These are phyloP conservation scores for Bombus polaris DNA, from an alignment of 1,140 invertebrate genomes.

Conservation along the genomic window DNA sequence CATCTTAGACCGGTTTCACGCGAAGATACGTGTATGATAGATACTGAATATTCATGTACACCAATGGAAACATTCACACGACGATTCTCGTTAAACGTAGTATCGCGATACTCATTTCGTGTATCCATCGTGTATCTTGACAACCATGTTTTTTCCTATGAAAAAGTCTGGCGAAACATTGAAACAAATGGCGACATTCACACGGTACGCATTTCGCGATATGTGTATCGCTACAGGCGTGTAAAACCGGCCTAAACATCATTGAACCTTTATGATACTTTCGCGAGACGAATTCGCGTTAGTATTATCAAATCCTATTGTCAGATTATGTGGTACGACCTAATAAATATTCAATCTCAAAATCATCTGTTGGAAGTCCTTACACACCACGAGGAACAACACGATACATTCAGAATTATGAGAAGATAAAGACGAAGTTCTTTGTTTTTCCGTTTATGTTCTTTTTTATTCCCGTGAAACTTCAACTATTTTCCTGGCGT, in stretches of 20 bases:
- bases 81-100: too few relatives aligned
- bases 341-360: background rate
- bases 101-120: too few relatives aligned
- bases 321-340: background rate
- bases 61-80: too few relatives aligned
- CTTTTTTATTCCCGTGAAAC: background rate
- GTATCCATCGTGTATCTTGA: too few relatives aligned
- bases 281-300: background rate
- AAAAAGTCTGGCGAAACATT: too few relatives aligned
- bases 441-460: background rate
- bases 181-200: too few relatives aligned
- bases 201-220: too few relatives aligned
- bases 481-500: background rate
- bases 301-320: background rate
- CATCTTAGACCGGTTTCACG: too few relatives aligned
- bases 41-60: too few relatives aligned
- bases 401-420: background rate
- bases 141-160: too few relatives aligned
- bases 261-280: background rate
- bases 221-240: too few relatives aligned
- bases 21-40: too few relatives aligned
- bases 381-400: background rate
- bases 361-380: background rate
- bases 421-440: background rate
- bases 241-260: background rate